Evolutionary conservation across 2,797 vertebrate species (phyloP).

Genomic region (Morus bassanus): DNA sequence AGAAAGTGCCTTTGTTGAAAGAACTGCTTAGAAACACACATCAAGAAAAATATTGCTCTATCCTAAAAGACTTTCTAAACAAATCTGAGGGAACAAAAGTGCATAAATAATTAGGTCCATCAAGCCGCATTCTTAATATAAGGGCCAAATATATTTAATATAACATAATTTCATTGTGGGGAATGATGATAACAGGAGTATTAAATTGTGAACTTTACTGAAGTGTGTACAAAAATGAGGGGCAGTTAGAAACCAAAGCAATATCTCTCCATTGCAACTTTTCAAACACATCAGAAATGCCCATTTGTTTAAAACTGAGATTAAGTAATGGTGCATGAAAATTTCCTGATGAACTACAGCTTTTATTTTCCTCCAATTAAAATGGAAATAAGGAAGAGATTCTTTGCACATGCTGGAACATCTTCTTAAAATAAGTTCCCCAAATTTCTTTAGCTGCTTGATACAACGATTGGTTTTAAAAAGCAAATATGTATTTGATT

Average conservation of each 20-base stretch:
- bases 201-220: background rate
- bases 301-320: background rate
- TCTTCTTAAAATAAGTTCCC: background rate
- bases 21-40: background rate
- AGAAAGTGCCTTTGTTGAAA: background rate
- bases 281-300: background rate
- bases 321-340: background rate
- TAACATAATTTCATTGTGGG: background rate
- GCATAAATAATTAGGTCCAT: background rate
- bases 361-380: slow-evolving; percentile 7
- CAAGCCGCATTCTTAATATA: background rate
- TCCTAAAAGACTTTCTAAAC: background rate
- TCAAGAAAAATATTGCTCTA: background rate
- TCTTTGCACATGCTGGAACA: background rate
- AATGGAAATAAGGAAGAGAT: background rate
- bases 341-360: background rate
- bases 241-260: background rate
- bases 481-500: slow-evolving; percentile 1
- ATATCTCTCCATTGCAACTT: background rate
- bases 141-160: background rate
- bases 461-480: background rate
- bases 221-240: background rate
- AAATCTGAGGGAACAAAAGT: background rate
- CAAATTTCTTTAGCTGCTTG: background rate
- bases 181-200: background rate